A percentile compares a stretch with the other conserved stretches of the same genome.
Evolutionary conservation across 2,888 invertebrate species (phyloP).

Genomic region (Druceiella hillmani): DNA sequence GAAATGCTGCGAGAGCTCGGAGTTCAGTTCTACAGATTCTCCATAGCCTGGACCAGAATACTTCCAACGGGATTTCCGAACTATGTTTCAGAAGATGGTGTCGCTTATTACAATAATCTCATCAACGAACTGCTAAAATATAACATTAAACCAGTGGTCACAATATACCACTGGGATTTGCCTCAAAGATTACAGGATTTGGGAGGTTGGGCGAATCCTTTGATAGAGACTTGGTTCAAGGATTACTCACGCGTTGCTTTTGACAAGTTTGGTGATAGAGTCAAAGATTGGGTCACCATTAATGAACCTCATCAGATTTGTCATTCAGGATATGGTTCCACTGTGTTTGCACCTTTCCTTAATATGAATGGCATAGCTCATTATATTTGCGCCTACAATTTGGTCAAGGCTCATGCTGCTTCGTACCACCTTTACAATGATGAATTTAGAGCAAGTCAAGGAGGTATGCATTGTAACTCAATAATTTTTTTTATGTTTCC

Average conservation of each 20-base stretch:
- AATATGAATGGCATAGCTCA: constrained; percentile 56
- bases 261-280: constrained; percentile 56
- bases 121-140: constrained; percentile 63
- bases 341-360: constrained; percentile 54
- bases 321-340: constrained; percentile 51
- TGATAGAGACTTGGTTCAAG: constrained; percentile 57
- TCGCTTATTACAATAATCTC: constrained; percentile 71
- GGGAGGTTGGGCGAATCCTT: constrained; percentile 64
- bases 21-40: constrained; percentile 65
- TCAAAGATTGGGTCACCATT: constrained; percentile 70
- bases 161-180: constrained; percentile 68
- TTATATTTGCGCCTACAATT: constrained; percentile 66
- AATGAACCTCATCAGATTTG: constrained; percentile 66
- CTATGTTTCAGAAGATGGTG: constrained; percentile 61
- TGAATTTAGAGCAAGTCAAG: no score
- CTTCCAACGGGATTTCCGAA: constrained; percentile 64
- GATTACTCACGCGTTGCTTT: constrained; percentile 60
- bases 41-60: constrained; percentile 71
- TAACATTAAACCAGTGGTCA: constrained; percentile 65
- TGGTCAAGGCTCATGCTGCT: constrained; percentile 67
- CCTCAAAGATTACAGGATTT: constrained; percentile 60
- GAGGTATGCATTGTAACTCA: no score
- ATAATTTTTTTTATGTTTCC: no score
- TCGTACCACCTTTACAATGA: constrained; percentile 60
- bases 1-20: constrained; percentile 57